Evolutionary conservation across 1,140 invertebrate species (phyloP).

Genomic region (Tetramorium alpestre): DNA sequence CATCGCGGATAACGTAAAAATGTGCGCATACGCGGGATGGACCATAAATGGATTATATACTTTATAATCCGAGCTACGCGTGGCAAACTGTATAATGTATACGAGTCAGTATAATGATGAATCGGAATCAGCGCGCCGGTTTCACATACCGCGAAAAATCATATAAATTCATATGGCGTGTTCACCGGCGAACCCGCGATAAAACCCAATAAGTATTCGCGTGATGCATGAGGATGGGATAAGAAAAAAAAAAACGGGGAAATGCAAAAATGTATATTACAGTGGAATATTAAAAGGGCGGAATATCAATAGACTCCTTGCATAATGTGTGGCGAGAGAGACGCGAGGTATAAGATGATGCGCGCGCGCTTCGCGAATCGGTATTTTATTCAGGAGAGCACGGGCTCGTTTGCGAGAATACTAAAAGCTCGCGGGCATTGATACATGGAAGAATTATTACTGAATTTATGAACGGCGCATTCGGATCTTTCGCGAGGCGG

Average conservation of each 20-base stretch:
- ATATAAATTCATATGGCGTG: slow-evolving; percentile 23
- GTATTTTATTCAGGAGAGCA: slow-evolving; percentile 37
- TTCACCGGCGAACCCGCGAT: background rate
- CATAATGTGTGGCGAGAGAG: background rate
- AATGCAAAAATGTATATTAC: slow-evolving; percentile 8
- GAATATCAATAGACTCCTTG: slow-evolving; percentile 7
- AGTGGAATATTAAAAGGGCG: background rate
- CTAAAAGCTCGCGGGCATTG: slow-evolving; percentile 25
- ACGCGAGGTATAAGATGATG: slow-evolving; percentile 15
- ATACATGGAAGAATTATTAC: slow-evolving; percentile 56
- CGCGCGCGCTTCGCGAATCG: slow-evolving; percentile 12
- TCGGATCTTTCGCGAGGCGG: background rate
- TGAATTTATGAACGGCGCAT: slow-evolving; percentile 42
- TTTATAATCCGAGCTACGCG: slow-evolving; percentile 34
- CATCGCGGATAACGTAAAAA: slow-evolving; percentile 29
- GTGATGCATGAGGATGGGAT: background rate
- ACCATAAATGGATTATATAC: slow-evolving; percentile 40
- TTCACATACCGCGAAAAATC: slow-evolving; percentile 30
- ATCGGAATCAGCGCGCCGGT: slow-evolving; percentile 19
- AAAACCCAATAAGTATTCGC: slow-evolving; percentile 13
- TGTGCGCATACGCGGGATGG: slow-evolving; percentile 7
- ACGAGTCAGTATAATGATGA: background rate
- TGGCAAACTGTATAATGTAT: background rate
- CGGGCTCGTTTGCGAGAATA: slow-evolving; percentile 28
- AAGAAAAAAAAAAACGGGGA: background rate